Base-by-base conservation (phyloP, 2,888 invertebrate genomes). In the Lycocerus yunnanus region DNA sequence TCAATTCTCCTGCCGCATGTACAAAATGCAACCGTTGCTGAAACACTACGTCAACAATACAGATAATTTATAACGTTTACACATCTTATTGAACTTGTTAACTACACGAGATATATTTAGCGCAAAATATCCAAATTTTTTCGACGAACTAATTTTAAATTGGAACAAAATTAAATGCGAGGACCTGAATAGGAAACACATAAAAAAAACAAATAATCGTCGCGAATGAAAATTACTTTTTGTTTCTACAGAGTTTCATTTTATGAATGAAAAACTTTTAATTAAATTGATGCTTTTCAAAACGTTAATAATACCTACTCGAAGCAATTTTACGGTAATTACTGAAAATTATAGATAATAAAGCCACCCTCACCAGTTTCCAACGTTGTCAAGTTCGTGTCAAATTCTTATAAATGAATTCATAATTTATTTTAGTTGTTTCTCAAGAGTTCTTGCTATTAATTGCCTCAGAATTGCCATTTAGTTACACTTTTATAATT, bases 1-100 rank as follows among this genome's bases (percentile, higher is more conserved):
- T 71, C 71, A 66, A 66, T 66, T 66, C 71, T 58, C 63, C 18
- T 13, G 18, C 71, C 63, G 63, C 69, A 70, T 70, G 58, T 65
- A 71, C 71, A 71, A 66, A 71, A 71, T 71, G 71, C 71, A 71
- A 66, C 61, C 71, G 71, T 71, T 73, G 68, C 73, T 73, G 65
- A 73, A 73, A 73, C 73, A 73, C 73, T 21, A 27, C 69, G 69
- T 60, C 69, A 73, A 73, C 73, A 73, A 66, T 69, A 69, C 61
- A 59, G 66, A 68, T 73, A 73, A 73, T 73, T 73, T 73, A 73
- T 66, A 68, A 69, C 69, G 68, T 69, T 73, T 73, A 68, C 73
- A 73, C 69, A 69, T 43, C 43, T 43, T 43, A 43, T 43, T n/a
- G 43, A 43, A 43, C 43, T 43, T 43, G n/a, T 43, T n/a, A n/a